phyloP scores from a whole-genome alignment of 2,113 vertebrate species.

The Rhinolophus sinicus region DNA sequence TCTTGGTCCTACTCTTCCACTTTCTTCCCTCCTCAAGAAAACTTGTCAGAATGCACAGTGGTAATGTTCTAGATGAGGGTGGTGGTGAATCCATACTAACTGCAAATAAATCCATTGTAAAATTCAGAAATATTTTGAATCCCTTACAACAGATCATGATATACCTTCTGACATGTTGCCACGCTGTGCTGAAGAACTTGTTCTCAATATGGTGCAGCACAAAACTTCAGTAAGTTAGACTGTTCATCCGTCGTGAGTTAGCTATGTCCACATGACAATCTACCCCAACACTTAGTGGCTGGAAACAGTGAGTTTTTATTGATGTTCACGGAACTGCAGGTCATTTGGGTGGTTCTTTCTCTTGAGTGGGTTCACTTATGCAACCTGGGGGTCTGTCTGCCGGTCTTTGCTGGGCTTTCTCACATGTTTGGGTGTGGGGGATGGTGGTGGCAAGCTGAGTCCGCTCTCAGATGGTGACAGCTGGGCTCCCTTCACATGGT shows the following conservation, averaged over 20 bases:
- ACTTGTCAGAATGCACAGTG: not conserved
- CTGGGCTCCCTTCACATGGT: not conserved
- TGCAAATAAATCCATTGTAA: not conserved
- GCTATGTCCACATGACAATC: not conserved
- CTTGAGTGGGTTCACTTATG: not conserved
- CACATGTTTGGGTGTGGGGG: fast-evolving
- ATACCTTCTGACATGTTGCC: not conserved
- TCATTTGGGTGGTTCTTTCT: not conserved
- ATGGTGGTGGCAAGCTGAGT: not conserved
- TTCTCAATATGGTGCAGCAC: not conserved
- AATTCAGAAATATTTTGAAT: not conserved
- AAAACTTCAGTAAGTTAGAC: not conserved
- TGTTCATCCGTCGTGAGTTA: not conserved
- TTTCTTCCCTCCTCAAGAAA: not conserved
- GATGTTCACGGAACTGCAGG: not conserved
- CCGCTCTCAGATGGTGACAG: not conserved
- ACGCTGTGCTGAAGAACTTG: not conserved
- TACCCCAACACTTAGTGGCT: not conserved
- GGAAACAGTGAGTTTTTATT: not conserved
- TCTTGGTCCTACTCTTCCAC: not conserved
- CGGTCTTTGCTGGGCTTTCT: not conserved
- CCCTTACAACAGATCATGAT: not conserved
- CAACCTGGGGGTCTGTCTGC: not conserved
- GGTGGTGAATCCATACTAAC: not conserved
- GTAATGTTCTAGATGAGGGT: not conserved